Conservation (phyloP, 35 echinoderm and acorn worm genomes). For the Strongylocentrotus purpuratus region DNA sequence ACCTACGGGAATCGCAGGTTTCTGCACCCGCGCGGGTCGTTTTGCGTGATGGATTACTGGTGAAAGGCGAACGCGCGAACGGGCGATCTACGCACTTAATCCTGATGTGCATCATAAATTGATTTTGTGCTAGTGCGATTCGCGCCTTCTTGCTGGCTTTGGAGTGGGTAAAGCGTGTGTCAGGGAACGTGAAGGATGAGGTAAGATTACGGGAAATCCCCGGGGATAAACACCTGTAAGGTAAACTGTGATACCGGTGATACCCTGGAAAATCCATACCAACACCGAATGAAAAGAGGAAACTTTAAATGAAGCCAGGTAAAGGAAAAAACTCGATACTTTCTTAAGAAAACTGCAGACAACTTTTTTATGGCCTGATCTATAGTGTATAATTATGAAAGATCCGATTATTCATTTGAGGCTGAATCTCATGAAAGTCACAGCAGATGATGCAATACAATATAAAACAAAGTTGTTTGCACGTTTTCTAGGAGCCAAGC, state of each 20-base stretch:
- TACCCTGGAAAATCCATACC: neutral
- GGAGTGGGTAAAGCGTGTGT: neutral
- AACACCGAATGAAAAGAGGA: neutral
- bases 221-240: constrained; percentile 37
- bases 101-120: constrained; percentile 49
- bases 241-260: constrained; percentile 28
- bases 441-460: neutral
- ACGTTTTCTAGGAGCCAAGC: neutral
- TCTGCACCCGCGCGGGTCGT: neutral
- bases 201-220: constrained; percentile 18
- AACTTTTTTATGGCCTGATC: neutral
- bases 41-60: constrained; percentile 26
- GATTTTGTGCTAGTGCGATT: constrained; percentile 36
- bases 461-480: neutral
- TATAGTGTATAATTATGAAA: neutral
- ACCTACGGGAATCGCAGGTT: neutral
- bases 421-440: neutral
- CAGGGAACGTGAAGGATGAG: neutral
- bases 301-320: neutral
- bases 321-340: neutral
- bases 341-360: neutral
- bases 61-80: constrained; percentile 40
- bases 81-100: constrained; percentile 44
- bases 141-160: neutral
- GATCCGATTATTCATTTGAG: neutral